Evolutionary conservation across 1,140 invertebrate genomes (phyloP), one percentile per base, ranked within the genome.

Genomic region (Scaptomyza hsui): DNA sequence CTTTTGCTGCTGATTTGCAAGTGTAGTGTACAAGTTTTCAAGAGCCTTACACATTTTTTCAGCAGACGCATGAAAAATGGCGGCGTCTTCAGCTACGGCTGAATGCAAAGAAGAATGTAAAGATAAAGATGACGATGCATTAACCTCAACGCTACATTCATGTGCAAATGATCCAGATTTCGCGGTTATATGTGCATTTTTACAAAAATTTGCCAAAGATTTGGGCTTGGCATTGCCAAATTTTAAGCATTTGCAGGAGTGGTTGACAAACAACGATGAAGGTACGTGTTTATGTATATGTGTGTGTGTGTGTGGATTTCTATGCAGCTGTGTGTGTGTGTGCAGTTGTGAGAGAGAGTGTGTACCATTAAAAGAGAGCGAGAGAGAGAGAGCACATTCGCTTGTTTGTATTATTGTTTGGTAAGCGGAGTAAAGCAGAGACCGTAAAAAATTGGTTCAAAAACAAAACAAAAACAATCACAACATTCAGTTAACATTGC

Each of bases 101-200:
- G 79, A 69, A 24, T 65, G 60, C 19, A 67, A 81, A 48, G 82
- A 89, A 63, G 85, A 83, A 55, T 83, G 88, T 51, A 90, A 82
- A 59, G 89, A 89, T 52, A 90, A 89, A 64, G 89, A 89, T 59
- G 82, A 89, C 51, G 86, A 89, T 71, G 72, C 78, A 49, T 63
- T 90, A 39, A 90, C 63, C 47, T 69, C 80, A 49, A 82, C 82
- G 1, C 53, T 79, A 24, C 89, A 77, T 93, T 95, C 95, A 90
- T 98, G 96, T 94, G 94, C 95, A 93, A 96, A 95, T 94, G 97
- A 98, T 94, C 97, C 97, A 90, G 97, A 98, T 95, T 98, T 98
- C 92, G 97, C 97, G 83, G 95, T 98, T 92, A 97, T 98, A 92
- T 98, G 97, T 93, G 97, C 96, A 64, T 98, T 98, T 93, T 93